Percentiles rank a stretch among this genome's conserved stretches.
Evolutionary conservation across 2,888 invertebrate genomes (phyloP).

Genomic region (Abrostola triplasia): DNA sequence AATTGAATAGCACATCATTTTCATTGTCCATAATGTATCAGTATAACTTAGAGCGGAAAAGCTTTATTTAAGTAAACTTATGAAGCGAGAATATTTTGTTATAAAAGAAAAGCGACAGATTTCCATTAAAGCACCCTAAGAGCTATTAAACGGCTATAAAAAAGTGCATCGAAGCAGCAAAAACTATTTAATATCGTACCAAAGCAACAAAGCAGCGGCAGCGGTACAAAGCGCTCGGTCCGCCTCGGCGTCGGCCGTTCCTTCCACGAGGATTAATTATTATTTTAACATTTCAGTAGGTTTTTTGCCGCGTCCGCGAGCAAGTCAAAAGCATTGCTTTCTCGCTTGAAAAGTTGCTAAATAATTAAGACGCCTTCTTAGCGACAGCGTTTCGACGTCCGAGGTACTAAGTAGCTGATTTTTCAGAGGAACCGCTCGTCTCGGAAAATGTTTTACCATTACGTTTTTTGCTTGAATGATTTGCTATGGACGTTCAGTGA

Average conservation of each 20-base stretch:
- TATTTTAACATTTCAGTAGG: constrained; percentile 85
- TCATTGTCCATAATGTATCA: not conserved
- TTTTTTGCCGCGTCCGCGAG: constrained; percentile 81
- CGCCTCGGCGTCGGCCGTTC: constrained; percentile 65
- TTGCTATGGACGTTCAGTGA: constrained; percentile 30
- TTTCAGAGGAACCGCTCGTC: constrained; percentile 58
- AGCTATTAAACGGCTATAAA: constrained; percentile 69
- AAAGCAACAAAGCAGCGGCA: constrained; percentile 72
- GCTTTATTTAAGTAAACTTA: not conserved
- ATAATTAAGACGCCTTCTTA: constrained; percentile 85
- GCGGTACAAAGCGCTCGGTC: constrained; percentile 70
- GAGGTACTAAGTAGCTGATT: constrained; percentile 71
- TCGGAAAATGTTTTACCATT: constrained; percentile 58
- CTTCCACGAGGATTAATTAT: constrained; percentile 86
- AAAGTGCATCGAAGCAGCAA: constrained; percentile 79
- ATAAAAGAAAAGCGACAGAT: constrained; percentile 42
- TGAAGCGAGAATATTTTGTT: constrained; percentile 5
- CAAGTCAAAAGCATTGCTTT: constrained; percentile 87
- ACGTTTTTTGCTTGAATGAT: constrained; percentile 44
- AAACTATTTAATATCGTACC: constrained; percentile 86
- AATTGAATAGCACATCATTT: constrained; percentile 3
- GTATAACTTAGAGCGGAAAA: not conserved
- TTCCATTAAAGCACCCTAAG: constrained; percentile 61
- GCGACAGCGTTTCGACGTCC: constrained; percentile 79
- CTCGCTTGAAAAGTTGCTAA: constrained; percentile 85